phyloP scores from a whole-genome alignment of 2,113 vertebrate genomes.

The Lepidothrix coronata region DNA sequence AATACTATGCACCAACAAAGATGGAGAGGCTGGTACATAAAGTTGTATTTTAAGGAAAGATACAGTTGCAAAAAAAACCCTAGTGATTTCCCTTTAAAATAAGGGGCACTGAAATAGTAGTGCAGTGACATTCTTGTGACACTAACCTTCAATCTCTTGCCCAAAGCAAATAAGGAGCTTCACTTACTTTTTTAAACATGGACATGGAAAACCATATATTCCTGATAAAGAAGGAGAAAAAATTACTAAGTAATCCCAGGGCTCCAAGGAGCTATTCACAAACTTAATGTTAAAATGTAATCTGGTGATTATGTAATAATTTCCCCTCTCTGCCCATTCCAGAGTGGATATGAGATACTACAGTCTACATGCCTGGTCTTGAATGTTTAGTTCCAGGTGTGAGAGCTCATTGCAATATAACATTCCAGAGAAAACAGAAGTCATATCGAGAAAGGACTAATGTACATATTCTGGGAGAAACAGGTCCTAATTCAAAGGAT shows the following conservation, averaged over 20 bases:
- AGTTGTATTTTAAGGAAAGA: not conserved
- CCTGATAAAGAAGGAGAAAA: not conserved
- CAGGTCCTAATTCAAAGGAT: not conserved
- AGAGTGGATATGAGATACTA: not conserved
- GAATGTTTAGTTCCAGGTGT: not conserved
- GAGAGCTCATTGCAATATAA: not conserved
- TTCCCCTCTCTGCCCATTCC: slow-evolving; percentile 32
- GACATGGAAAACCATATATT: not conserved
- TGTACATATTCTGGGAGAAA: not conserved
- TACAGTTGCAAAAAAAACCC: not conserved
- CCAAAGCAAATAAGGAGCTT: not conserved
- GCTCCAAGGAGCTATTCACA: slow-evolving; percentile 5
- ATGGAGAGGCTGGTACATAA: not conserved
- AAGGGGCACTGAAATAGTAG: not conserved
- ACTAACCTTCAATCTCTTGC: not conserved
- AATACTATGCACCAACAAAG: not conserved
- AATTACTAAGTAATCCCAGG: not conserved
- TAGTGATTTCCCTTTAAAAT: not conserved
- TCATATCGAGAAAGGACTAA: not conserved
- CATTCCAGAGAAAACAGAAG: not conserved
- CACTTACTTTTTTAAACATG: not conserved
- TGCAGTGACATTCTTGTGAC: not conserved
- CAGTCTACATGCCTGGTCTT: not conserved
- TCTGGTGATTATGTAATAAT: not conserved
- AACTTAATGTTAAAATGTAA: not conserved